Evolutionary conservation across 2,797 vertebrate species (phyloP).

Genomic region (Cuculus canorus): DNA sequence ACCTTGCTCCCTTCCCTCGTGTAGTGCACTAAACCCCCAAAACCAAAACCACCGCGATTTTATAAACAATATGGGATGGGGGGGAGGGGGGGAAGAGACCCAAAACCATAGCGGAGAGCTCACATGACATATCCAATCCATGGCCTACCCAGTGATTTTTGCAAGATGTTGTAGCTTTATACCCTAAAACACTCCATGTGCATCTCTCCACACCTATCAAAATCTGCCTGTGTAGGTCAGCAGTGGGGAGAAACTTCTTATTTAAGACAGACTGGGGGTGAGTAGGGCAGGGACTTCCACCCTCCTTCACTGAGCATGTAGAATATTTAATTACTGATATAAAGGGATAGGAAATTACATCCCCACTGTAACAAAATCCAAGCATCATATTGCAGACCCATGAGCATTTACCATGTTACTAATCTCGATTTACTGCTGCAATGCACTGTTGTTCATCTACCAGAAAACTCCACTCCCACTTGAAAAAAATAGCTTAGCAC

Average conservation of each 20-base stretch:
- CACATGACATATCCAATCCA: background rate
- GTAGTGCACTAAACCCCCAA: background rate
- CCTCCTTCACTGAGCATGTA: background rate
- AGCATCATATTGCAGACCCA: fast-evolving
- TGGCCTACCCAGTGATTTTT: background rate
- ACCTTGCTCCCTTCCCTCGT: fast-evolving
- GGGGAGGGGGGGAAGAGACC: fast-evolving
- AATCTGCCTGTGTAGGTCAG: background rate
- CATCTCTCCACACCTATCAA: fast-evolving
- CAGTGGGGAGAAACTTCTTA: background rate
- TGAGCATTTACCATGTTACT: background rate
- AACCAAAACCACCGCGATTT: background rate
- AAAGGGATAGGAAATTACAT: background rate
- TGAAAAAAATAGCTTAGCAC: background rate
- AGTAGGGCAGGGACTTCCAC: background rate
- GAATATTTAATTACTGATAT: background rate
- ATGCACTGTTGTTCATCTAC: background rate
- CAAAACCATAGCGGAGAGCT: background rate
- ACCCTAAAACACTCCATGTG: background rate
- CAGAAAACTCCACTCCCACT: background rate
- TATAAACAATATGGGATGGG: background rate
- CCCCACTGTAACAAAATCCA: background rate
- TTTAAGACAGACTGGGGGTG: background rate
- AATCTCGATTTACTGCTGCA: background rate
- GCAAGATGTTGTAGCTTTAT: background rate